Conservation (phyloP, 23 tunicate species). For the Trididemnum miniatum region DNA sequence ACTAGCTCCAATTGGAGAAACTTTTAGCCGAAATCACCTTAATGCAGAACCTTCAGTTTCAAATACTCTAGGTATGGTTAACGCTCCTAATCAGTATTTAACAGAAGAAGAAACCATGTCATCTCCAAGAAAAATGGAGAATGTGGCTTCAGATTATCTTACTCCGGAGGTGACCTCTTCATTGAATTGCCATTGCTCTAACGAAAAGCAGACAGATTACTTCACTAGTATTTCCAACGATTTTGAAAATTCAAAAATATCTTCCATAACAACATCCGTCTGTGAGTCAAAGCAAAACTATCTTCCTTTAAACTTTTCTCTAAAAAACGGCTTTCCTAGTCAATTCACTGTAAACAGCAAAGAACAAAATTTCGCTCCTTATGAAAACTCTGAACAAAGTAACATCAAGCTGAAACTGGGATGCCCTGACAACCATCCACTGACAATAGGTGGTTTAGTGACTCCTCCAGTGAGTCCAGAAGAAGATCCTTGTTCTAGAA, state of each 20-base stretch:
- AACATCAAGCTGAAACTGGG: background rate
- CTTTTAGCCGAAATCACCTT: constrained; percentile 31
- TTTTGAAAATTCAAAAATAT: background rate
- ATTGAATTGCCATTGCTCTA: background rate
- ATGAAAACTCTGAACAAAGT: background rate
- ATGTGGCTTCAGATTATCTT: background rate
- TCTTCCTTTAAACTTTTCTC: background rate
- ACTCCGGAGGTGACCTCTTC: background rate
- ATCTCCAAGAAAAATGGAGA: background rate
- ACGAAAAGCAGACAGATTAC: background rate
- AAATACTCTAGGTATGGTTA: constrained; percentile 5
- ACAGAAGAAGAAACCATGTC: background rate
- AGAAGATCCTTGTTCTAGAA: constrained; percentile 26
- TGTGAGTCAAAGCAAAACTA: background rate
- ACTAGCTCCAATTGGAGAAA: constrained; percentile 62
- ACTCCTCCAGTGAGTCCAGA: constrained; percentile 74
- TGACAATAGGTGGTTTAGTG: constrained; percentile 31
- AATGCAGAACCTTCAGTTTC: background rate
- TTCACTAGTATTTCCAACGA: background rate
- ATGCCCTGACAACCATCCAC: background rate
- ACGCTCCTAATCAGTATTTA: background rate
- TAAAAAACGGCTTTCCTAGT: background rate
- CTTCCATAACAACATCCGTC: background rate
- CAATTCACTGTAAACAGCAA: background rate
- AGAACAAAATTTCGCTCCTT: background rate